phyloP scores from a whole-genome alignment of 2,888 invertebrate species.

The Leptopilina syphax region DNA sequence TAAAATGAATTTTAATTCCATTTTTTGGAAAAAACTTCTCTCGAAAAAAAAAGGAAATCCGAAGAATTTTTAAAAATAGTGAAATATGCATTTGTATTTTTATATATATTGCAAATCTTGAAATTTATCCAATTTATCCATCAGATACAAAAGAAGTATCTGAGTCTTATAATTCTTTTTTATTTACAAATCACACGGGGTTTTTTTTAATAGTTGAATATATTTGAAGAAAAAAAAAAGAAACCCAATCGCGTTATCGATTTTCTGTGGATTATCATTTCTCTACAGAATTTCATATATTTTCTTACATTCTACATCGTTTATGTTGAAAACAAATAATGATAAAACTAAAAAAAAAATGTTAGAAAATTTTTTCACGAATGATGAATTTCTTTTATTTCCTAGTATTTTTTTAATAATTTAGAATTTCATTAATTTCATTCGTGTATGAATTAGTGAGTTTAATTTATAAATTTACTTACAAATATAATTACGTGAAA shows the following conservation, averaged over 20 bases:
- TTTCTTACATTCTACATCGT: constrained; percentile 32
- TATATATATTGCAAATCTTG: constrained; percentile 34
- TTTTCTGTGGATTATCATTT: constrained; percentile 23
- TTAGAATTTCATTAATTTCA: constrained; percentile 12
- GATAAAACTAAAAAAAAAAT: background rate
- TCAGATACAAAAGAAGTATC: constrained; percentile 10
- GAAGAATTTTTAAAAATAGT: background rate
- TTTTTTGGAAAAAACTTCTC: background rate
- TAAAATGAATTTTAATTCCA: constrained; percentile 13
- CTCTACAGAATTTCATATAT: constrained; percentile 20
- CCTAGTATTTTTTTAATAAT: too few relatives aligned
- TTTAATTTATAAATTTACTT: constrained; percentile 20
- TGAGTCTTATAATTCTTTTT: background rate
- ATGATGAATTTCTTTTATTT: too few relatives aligned
- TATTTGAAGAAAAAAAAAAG: background rate
- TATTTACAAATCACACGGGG: background rate
- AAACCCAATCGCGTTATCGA: background rate
- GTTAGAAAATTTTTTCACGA: background rate
- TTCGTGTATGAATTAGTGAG: background rate
- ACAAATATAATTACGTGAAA: background rate
- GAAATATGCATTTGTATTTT: constrained; percentile 28
- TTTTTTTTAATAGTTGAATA: constrained; percentile 42
- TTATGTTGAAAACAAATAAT: constrained; percentile 6
- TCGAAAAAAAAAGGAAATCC: background rate
- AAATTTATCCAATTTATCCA: background rate